A percentile compares a stretch with the other conserved stretches of the same genome.
Conservation (phyloP, 2,797 vertebrate genomes). For the Tiaroga cobitis region DNA sequence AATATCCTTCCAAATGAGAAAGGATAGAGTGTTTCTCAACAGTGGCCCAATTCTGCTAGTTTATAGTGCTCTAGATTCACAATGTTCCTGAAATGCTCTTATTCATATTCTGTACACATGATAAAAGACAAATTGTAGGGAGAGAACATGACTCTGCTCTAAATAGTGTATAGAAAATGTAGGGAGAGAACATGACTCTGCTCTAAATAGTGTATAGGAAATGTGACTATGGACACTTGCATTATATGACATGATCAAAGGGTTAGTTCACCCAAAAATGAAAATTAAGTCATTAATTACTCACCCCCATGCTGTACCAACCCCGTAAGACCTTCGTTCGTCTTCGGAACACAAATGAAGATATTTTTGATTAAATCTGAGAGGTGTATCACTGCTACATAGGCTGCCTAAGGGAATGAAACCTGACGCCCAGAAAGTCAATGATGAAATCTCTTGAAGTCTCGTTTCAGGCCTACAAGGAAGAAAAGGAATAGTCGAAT, state of each 20-base stretch:
- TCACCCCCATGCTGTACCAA: no score
- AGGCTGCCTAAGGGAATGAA: no score
- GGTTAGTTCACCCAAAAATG: no score
- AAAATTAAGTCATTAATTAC: no score
- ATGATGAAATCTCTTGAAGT: no score
- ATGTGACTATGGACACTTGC: neutral
- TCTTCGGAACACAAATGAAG: no score
- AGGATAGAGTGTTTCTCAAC: conserved; percentile 18
- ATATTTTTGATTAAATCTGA: no score
- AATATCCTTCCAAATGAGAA: conserved; percentile 18
- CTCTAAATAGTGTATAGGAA: neutral
- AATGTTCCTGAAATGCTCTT: conserved; percentile 26
- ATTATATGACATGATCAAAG: neutral
- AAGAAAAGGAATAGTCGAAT: no score
- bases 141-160: neutral
- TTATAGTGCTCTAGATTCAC: conserved; percentile 28
- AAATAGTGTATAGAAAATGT: conserved; percentile 5
- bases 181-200: neutral
- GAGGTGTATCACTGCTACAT: no score
- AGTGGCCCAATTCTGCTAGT: conserved; percentile 32
- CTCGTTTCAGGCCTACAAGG: no score
- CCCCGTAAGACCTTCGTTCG: no score
- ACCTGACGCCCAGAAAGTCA: no score
- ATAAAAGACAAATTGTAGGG: conserved; percentile 1
- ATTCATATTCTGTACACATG: conserved; percentile 23